Conservation (phyloP, 2,888 invertebrate genomes). For the Lysandra bellargus region DNA sequence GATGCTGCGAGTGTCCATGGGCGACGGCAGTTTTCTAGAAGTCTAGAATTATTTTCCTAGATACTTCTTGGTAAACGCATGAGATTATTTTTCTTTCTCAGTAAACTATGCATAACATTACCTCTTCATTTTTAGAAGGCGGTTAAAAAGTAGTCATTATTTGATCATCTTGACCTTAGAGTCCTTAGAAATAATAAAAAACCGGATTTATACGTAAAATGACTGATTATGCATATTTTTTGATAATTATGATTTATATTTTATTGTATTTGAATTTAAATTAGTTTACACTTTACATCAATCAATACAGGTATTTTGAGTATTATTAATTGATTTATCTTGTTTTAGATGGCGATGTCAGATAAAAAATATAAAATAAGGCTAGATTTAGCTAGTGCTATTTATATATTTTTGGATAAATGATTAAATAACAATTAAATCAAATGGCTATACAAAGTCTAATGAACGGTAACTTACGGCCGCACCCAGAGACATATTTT, state of each 20-base stretch:
- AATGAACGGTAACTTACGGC: too few relatives aligned
- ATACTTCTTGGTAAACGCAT: too few relatives aligned
- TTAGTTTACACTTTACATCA: neutral
- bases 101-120: too few relatives aligned
- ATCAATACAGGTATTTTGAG: neutral
- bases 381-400: neutral
- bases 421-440: neutral
- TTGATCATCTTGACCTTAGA: neutral
- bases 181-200: neutral
- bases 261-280: neutral
- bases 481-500: too few relatives aligned
- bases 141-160: neutral
- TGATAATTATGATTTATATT: neutral
- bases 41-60: too few relatives aligned
- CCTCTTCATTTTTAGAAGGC: too few relatives aligned
- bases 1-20: too few relatives aligned
- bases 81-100: too few relatives aligned
- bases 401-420: neutral
- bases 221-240: neutral
- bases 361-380: neutral
- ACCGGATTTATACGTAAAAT: neutral
- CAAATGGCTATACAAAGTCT: neutral
- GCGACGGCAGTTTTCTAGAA: too few relatives aligned
- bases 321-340: neutral
- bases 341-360: neutral